These are phyloP conservation scores for Calephelis nemesis DNA, from an alignment of 1,140 invertebrate genomes.

Conservation along the genomic window DNA sequence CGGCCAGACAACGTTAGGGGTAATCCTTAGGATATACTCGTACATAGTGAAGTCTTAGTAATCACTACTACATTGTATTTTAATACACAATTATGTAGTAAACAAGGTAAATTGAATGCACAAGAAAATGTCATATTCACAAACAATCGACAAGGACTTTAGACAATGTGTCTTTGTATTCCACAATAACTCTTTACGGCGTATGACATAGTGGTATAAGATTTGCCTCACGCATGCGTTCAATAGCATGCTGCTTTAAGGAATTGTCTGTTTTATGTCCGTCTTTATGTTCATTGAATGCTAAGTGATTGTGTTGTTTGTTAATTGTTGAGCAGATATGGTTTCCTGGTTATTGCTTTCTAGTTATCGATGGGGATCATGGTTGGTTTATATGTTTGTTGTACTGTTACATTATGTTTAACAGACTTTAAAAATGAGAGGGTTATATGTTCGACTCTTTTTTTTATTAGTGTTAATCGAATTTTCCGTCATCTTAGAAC, in stretches of 20 bases:
- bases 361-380: not conserved
- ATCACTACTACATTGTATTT: constrained; percentile 10
- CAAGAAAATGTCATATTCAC: constrained; percentile 33
- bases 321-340: constrained; percentile 31
- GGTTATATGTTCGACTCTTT: too few relatives aligned
- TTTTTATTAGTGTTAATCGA: too few relatives aligned
- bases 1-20: too few relatives aligned
- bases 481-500: too few relatives aligned
- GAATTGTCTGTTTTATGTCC: constrained; percentile 53
- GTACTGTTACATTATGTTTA: too few relatives aligned
- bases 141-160: constrained; percentile 49
- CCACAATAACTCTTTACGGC: constrained; percentile 62
- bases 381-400: not conserved
- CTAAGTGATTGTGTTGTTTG: constrained; percentile 34
- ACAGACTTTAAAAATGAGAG: too few relatives aligned
- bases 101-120: constrained; percentile 32
- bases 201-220: constrained; percentile 60
- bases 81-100: constrained; percentile 6
- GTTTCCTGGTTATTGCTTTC: constrained; percentile 13
- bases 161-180: constrained; percentile 57
- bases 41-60: not conserved
- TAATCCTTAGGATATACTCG: too few relatives aligned
- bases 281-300: constrained; percentile 55
- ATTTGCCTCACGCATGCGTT: constrained; percentile 55
- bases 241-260: constrained; percentile 41